phyloP scores from a whole-genome alignment of 2,113 vertebrate species.

The Hydrolagus affinis region DNA sequence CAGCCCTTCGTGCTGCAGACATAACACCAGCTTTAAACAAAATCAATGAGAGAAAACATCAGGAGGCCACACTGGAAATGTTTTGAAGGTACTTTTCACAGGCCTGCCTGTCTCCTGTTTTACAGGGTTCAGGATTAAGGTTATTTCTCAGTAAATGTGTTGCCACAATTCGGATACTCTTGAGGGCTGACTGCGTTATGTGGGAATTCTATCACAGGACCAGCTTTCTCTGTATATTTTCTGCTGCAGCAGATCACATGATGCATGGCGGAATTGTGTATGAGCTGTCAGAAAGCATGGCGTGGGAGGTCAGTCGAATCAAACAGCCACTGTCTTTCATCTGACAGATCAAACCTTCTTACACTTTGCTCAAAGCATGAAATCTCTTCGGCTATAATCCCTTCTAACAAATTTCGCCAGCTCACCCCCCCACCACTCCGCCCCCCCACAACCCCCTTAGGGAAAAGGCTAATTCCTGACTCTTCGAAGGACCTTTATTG shows the following conservation, averaged over 20 bases:
- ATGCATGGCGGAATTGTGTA: neutral
- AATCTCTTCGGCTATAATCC: constrained; percentile 22
- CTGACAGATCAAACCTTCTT: constrained; percentile 31
- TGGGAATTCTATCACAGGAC: constrained; percentile 17
- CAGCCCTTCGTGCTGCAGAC: neutral
- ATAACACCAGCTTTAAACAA: constrained; percentile 9
- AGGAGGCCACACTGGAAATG: neutral
- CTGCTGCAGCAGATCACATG: neutral
- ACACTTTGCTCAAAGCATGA: constrained; percentile 16
- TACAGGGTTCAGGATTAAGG: constrained; percentile 14
- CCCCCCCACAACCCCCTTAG: too few species aligned
- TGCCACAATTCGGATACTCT: constrained; percentile 5
- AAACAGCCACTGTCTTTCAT: constrained; percentile 29
- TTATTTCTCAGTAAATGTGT: neutral
- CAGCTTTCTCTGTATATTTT: neutral
- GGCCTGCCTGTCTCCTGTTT: neutral
- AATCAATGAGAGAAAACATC: constrained; percentile 11
- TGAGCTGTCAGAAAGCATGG: constrained; percentile 27
- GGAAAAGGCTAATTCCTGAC: constrained; percentile 25
- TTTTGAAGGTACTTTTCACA: constrained; percentile 4
- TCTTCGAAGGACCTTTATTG: constrained; percentile 26
- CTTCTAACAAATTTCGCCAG: constrained; percentile 19
- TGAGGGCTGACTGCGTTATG: neutral
- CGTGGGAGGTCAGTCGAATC: constrained; percentile 24
- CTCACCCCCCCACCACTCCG: too few species aligned